Conservation (phyloP, 2,113 vertebrate species). For the Xyliphius kryptos region DNA sequence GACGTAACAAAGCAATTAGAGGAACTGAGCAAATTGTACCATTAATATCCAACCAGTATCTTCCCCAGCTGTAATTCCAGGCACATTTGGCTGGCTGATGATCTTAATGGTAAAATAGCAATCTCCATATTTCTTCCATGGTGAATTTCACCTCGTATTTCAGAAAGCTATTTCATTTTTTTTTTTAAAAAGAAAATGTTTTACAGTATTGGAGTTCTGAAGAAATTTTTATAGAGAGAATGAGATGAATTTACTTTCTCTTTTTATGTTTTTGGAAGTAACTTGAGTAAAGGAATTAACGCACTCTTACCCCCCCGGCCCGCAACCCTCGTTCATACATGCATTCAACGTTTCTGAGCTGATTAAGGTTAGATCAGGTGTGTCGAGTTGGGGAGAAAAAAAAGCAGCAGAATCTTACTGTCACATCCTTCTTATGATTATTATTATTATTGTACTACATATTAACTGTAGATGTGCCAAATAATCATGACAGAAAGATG, state of each 20-base stretch:
- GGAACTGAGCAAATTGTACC: constrained; percentile 39
- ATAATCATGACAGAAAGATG: constrained; percentile 57
- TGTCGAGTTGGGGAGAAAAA: constrained; percentile 38
- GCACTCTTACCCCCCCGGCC: constrained; percentile 45
- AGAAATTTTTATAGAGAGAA: constrained; percentile 51
- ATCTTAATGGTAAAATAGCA: constrained; percentile 45
- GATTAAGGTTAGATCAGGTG: constrained; percentile 61
- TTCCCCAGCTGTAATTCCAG: constrained; percentile 17
- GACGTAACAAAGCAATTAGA: constrained; percentile 43
- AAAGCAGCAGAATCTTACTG: constrained; percentile 14
- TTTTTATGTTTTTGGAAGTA: constrained; percentile 56
- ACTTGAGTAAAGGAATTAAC: constrained; percentile 62
- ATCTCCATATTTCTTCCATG: constrained; percentile 62
- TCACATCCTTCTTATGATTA: constrained; percentile 10
- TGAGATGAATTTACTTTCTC: constrained; percentile 41
- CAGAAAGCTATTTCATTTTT: constrained; percentile 62
- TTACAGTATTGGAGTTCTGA: constrained; percentile 54
- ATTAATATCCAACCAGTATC: constrained; percentile 43
- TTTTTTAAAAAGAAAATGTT: constrained; percentile 37
- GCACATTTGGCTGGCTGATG: constrained; percentile 32
- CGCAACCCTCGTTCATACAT: constrained; percentile 54
- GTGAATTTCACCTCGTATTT: constrained; percentile 49
- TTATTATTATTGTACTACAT: constrained; percentile 38
- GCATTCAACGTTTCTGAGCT: constrained; percentile 60
- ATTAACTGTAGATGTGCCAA: constrained; percentile 67